Evolutionary conservation across 2,888 invertebrate genomes (phyloP), one percentile per base, ranked within the genome.

Genomic region (Polydrusus tereticollis): DNA sequence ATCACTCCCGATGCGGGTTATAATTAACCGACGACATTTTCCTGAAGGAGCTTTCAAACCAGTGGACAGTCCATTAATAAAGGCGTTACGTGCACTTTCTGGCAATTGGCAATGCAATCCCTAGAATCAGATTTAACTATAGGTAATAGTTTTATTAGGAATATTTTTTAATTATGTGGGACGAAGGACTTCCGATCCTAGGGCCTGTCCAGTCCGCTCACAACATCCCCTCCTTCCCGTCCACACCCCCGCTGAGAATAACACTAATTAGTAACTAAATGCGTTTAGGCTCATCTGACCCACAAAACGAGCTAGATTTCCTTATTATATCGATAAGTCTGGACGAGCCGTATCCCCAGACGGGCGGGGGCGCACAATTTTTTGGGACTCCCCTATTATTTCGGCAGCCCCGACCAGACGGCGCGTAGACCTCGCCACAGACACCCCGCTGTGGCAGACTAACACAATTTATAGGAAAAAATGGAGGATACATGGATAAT

Each of bases 391-490:
- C 59, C 58, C 59, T 47, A 59, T 36, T 33, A 33, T 58, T 47
- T 47, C 29, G 47, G 58, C 23, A 23, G 60, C 50, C 59, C 59
- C 38, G 70, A 59, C 70, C 64, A 70, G 70, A 65, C 70, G 70
- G 70, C 70, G 64, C 33, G 26, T 21, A 21, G 18, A 57, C 66
- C 58, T 57, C 66, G 45, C 47, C 18, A 18, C 6, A 6, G 18
- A 52, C 47, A 20, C 29, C 62, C 62, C 62, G 18, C n/a, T n/a
- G 62, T 45, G 62, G 33, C 62, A 62, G 62, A 62, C 62, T 62
- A 33, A 33, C 62, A 58, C 65, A 70, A 65, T 70, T 65, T 70
- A 59, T 59, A n/a, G 64, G 59, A 60, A 65, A 65, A 70, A 70
- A 64, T 43, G 38, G 14, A 43, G 26, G 23, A 43, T 8, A 60